These are phyloP conservation scores for Lutra lutra DNA, from an alignment of 2,797 vertebrate genomes.

Conservation along the genomic window DNA sequence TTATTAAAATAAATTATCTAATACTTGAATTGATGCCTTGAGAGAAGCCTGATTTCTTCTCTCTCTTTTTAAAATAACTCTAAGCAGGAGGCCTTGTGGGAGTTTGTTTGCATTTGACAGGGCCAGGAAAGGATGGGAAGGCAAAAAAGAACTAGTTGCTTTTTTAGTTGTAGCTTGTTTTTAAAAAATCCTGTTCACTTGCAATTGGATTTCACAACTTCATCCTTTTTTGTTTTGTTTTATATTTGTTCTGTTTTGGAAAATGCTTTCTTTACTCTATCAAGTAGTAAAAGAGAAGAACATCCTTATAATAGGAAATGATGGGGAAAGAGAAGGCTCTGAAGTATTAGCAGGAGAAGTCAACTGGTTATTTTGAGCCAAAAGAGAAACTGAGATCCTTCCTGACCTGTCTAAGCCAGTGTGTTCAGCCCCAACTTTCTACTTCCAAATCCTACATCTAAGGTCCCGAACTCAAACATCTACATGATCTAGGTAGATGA, in stretches of 20 bases:
- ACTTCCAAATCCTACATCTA: background rate
- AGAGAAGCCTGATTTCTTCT: background rate
- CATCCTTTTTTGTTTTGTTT: constrained; percentile 6
- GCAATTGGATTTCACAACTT: background rate
- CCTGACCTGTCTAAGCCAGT: accelerated
- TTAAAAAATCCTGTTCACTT: background rate
- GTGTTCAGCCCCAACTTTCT: background rate
- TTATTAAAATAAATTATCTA: background rate
- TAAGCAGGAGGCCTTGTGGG: background rate
- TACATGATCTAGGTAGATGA: background rate
- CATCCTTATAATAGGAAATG: background rate
- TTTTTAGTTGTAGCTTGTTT: background rate
- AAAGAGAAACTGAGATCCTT: background rate
- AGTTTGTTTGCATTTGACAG: background rate
- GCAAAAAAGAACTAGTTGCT: background rate
- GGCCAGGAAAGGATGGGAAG: background rate
- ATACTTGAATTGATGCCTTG: background rate
- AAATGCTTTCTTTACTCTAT: constrained; percentile 18
- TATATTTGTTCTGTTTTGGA: constrained; percentile 7
- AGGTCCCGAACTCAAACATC: background rate
- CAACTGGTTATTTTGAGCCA: background rate
- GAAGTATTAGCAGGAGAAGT: background rate
- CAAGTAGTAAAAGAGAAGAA: background rate
- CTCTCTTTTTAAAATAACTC: background rate
- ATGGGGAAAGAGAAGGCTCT: background rate